phyloP scores from a whole-genome alignment of 2,113 vertebrate genomes.

The Bujurquina vittata region DNA sequence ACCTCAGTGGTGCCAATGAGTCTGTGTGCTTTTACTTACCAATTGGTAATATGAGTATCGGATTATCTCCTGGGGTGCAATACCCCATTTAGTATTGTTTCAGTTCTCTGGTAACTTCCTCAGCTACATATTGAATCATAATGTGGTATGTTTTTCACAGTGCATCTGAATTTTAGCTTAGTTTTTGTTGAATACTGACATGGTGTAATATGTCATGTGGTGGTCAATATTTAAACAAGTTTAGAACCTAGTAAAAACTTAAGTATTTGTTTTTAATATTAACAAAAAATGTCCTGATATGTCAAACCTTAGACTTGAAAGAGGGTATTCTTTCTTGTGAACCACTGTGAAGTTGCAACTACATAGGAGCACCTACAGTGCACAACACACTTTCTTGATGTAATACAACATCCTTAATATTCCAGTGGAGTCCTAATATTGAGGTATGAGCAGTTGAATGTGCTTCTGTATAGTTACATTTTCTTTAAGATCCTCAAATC shows the following conservation, averaged over 20 bases:
- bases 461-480: not conserved
- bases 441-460: not conserved
- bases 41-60: not conserved
- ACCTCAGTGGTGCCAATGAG: not conserved
- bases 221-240: not conserved
- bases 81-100: not conserved
- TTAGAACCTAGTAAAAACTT: not conserved
- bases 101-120: not conserved
- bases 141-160: not conserved
- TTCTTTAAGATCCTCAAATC: not conserved
- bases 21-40: not conserved
- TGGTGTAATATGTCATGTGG: too few relatives aligned
- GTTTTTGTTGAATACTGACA: not conserved
- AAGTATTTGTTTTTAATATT: too few relatives aligned
- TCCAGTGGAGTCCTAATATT: constrained; percentile 23
- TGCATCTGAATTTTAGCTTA: not conserved
- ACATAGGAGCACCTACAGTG: not conserved
- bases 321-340: not conserved
- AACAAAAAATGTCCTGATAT: not conserved
- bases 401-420: constrained; percentile 15
- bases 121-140: not conserved
- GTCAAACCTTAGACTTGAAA: rapidly evolving
- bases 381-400: not conserved
- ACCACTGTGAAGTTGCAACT: not conserved
- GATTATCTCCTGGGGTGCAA: not conserved